These are phyloP conservation scores for Hippocampus barbouri DNA, from an alignment of 2,113 vertebrate species.

Conservation along the genomic window DNA sequence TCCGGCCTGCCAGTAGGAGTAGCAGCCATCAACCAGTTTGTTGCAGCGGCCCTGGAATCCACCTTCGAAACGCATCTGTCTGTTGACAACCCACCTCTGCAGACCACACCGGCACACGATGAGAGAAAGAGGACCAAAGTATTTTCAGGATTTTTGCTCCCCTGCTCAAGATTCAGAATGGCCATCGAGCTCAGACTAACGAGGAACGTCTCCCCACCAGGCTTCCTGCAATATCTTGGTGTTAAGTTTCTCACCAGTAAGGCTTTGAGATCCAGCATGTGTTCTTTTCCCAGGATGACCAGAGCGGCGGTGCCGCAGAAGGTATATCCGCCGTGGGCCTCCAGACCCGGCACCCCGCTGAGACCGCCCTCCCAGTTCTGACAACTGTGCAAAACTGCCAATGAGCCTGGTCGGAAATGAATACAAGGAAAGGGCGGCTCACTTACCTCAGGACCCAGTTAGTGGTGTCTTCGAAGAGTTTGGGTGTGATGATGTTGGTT, in stretches of 20 bases:
- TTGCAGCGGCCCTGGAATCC: conserved; percentile 98
- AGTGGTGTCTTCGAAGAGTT: conserved; percentile 85
- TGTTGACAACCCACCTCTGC: conserved; percentile 89
- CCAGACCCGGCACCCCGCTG: conserved; percentile 89
- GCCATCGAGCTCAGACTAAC: no score
- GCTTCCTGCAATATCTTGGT: background rate
- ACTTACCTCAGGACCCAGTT: conserved; percentile 89
- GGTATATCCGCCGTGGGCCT: conserved; percentile 92
- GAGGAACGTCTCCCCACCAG: no score
- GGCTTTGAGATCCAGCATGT: conserved; percentile 86
- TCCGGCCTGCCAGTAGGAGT: conserved; percentile 98
- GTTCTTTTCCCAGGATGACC: conserved; percentile 88
- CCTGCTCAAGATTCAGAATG: no score
- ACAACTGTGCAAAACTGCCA: conserved; percentile 56
- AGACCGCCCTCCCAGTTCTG: conserved; percentile 98
- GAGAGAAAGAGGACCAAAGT: background rate
- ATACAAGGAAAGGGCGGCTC: no score
- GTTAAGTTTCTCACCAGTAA: conserved; percentile 78
- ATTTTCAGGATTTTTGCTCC: background rate
- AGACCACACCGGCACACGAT: background rate
- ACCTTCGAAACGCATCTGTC: conserved; percentile 94
- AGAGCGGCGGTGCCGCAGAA: conserved; percentile 91
- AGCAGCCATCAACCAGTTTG: conserved; percentile 97
- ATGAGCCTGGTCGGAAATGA: background rate
- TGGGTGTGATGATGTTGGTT: conserved; percentile 82